Percentiles rank a stretch among this genome's conserved stretches.
These are phyloP conservation scores for Saccostrea glomerata DNA, from an alignment of 1,140 invertebrate genomes.

Conservation along the genomic window DNA sequence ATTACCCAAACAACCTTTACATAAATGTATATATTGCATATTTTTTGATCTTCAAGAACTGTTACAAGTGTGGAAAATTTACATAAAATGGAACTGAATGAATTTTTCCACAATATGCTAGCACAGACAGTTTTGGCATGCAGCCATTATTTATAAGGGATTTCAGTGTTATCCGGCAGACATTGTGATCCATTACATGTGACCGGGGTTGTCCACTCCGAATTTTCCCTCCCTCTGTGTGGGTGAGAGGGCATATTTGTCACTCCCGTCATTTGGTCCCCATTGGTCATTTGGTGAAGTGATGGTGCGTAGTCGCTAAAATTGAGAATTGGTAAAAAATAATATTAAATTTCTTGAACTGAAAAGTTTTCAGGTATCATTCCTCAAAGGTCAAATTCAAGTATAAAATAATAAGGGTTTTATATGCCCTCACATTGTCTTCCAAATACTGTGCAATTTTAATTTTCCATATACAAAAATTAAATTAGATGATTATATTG, in stretches of 20 bases:
- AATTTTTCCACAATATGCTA: not conserved
- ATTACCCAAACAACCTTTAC: not conserved
- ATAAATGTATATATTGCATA: not conserved
- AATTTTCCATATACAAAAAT: no score
- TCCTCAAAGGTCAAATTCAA: no score
- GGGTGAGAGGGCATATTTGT: not conserved
- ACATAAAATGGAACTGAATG: no score
- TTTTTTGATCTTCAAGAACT: not conserved
- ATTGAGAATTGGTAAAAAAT: not conserved
- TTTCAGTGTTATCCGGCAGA: not conserved
- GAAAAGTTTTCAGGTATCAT: not conserved
- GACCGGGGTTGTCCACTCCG: conserved; percentile 45
- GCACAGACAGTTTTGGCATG: not conserved
- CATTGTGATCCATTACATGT: not conserved
- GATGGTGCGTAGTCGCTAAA: conserved; percentile 52
- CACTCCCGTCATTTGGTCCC: conserved; percentile 57
- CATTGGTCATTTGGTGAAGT: conserved; percentile 48
- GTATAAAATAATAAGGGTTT: no score
- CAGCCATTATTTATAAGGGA: not conserved
- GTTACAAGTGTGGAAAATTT: not conserved
- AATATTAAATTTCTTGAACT: not conserved
- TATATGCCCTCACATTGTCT: no score
- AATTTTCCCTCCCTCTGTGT: conserved; percentile 34
- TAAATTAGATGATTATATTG: no score
- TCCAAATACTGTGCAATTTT: no score